Base-by-base conservation (phyloP, 2,113 vertebrate genomes). In the Ictalurus furcatus region DNA sequence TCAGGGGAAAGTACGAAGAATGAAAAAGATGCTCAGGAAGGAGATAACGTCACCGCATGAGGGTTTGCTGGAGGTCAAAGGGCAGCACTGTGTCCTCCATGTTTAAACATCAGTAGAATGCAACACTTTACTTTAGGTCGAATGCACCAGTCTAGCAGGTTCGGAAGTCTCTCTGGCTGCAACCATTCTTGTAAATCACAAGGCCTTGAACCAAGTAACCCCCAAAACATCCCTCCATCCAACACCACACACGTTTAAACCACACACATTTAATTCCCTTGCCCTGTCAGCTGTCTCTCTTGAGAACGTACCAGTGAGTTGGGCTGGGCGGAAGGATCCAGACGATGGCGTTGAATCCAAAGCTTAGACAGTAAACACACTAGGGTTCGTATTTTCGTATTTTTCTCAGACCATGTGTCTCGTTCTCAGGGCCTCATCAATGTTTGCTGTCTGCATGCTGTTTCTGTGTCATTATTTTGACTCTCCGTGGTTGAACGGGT, bases 121-220 rank as follows among this genome's bases (percentile, higher is more conserved):
- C 92, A 93, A 92, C 91, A 90, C 89, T 91, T 90, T 89, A 92
- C 90, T 65, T 89, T 88, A 56, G 91, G 91, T 90, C 74, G 54
- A 48, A 65, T 88, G 61, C 16, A 90, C 91, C 91, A 92, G 86
- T 88, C 91, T 89, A 93, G 92, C 88, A 69, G 63, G 88, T 78
- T 88, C 91, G 92, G 91, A 92, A 94, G 93, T 94, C 92, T 91
- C 87, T 89, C 87, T 86, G 7, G 58, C 92, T 90, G 88, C 93
- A 94, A 93, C 89, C 94, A 80, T 78, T 86, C 93, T 90, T 86
- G 61, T 95, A 96, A 96, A 96, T 96, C 94, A 96, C 84, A 88
- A 65, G 28, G 85, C 80, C 82, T n/a, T 89, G 73, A 58, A 88
- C 88, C 74, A 91, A 91, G 84, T 91, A n/a, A 54, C 30, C 65